These are phyloP conservation scores for Adela reaumurella DNA, from an alignment of 2,888 invertebrate genomes.

Conservation along the genomic window DNA sequence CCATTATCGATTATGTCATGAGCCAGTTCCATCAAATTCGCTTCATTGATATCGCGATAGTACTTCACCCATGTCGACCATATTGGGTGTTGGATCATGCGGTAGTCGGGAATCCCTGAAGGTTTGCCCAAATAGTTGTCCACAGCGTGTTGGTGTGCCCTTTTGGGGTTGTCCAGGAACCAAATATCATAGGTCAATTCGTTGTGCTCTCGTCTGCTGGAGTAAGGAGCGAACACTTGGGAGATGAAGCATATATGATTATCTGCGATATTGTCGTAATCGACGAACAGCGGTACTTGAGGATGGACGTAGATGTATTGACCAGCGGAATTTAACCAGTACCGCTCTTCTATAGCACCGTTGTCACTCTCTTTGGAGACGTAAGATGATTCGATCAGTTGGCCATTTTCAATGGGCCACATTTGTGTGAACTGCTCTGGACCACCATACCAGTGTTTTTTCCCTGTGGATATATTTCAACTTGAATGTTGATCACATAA, in stretches of 20 bases:
- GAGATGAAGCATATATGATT: constrained; percentile 58
- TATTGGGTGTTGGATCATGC: constrained; percentile 74
- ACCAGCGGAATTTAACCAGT: constrained; percentile 72
- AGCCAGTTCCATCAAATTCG: constrained; percentile 61
- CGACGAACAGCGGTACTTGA: constrained; percentile 65
- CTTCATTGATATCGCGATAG: constrained; percentile 59
- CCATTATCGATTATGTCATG: constrained; percentile 59
- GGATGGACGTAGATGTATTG: constrained; percentile 62
- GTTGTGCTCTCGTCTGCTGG: constrained; percentile 26
- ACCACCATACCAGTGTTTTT: constrained; percentile 66
- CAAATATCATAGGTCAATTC: constrained; percentile 60
- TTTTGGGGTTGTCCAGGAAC: constrained; percentile 51
- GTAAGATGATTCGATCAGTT: constrained; percentile 50
- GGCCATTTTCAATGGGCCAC: constrained; percentile 59
- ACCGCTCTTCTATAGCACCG: constrained; percentile 61
- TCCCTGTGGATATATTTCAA: constrained; percentile 21
- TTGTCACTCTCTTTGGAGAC: constrained; percentile 49
- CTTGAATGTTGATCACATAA: no score
- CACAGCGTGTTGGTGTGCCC: constrained; percentile 62
- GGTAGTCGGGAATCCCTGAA: constrained; percentile 55
- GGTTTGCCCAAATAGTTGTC: constrained; percentile 62
- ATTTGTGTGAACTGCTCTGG: constrained; percentile 57
- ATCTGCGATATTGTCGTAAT: constrained; percentile 56
- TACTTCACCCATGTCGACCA: constrained; percentile 89
- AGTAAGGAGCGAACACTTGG: constrained; percentile 54